phyloP scores from a whole-genome alignment of 2,797 vertebrate genomes.

The Ptychadena robeensis region DNA sequence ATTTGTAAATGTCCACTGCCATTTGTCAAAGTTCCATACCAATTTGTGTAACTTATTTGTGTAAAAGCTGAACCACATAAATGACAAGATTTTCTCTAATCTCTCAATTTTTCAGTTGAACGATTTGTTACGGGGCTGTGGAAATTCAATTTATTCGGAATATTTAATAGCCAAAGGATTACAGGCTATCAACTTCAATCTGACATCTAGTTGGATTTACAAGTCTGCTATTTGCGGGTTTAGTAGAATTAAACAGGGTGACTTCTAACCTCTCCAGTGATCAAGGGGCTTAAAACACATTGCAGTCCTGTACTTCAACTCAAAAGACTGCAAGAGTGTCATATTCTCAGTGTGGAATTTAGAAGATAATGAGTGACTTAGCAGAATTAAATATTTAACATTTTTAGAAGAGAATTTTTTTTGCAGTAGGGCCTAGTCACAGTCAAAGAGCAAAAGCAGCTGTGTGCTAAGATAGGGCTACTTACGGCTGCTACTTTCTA shows the following conservation, averaged over 20 bases:
- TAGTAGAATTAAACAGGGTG: conserved; percentile 47
- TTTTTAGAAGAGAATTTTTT: conserved; percentile 36
- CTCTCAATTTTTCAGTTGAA: conserved; percentile 60
- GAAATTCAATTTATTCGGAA: conserved; percentile 61
- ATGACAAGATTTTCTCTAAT: conserved; percentile 52
- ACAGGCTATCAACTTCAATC: conserved; percentile 51
- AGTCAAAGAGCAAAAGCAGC: not conserved
- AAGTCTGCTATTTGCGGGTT: conserved; percentile 41
- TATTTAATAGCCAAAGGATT: conserved; percentile 56
- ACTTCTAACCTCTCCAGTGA: conserved; percentile 56
- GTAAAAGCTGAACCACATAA: conserved; percentile 48
- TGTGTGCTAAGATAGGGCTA: conserved; percentile 15
- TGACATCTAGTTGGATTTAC: conserved; percentile 56
- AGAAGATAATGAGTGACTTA: conserved; percentile 36
- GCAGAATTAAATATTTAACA: conserved; percentile 4
- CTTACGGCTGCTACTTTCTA: not conserved
- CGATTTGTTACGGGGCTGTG: conserved; percentile 52
- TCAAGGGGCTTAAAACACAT: conserved; percentile 40
- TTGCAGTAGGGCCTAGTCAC: not conserved
- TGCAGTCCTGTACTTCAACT: conserved; percentile 35
- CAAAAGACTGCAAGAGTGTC: conserved; percentile 35
- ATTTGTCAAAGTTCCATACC: conserved; percentile 53
- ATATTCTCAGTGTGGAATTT: conserved; percentile 31
- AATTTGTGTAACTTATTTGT: conserved; percentile 50
- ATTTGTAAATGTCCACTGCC: conserved; percentile 37